phyloP scores from a whole-genome alignment of 2,113 vertebrate species.

The Cyphotilapia sp. region DNA sequence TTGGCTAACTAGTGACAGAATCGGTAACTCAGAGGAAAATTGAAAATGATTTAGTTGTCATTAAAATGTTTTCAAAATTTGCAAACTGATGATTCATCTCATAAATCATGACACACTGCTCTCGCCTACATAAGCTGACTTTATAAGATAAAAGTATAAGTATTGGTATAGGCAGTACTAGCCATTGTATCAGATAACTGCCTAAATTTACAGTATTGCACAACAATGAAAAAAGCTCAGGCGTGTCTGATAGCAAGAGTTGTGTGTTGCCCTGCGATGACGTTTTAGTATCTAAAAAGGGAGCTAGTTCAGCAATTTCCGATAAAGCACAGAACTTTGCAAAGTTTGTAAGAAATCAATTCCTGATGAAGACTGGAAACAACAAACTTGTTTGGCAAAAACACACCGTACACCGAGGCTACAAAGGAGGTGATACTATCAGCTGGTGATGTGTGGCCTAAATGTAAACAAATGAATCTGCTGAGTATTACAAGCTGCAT shows the following conservation, averaged over 20 bases:
- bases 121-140: not conserved
- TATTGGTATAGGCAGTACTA: not conserved
- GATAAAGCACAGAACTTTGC: not conserved
- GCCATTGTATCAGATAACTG: not conserved
- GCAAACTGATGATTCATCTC: not conserved
- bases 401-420: not conserved
- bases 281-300: not conserved
- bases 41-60: not conserved
- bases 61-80: not conserved
- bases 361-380: not conserved
- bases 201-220: not conserved
- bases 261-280: not conserved
- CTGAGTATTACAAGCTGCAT: not conserved
- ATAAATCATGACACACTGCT: not conserved
- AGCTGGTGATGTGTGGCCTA: not conserved
- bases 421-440: not conserved
- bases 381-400: not conserved
- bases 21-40: accelerated
- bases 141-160: not conserved
- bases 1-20: not conserved
- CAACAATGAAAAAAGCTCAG: not conserved
- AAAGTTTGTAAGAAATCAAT: not conserved
- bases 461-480: not conserved
- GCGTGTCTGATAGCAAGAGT: not conserved
- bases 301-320: not conserved